Base-by-base conservation (phyloP, 2,888 invertebrate species). In the Petrolisthes cinctipes region DNA sequence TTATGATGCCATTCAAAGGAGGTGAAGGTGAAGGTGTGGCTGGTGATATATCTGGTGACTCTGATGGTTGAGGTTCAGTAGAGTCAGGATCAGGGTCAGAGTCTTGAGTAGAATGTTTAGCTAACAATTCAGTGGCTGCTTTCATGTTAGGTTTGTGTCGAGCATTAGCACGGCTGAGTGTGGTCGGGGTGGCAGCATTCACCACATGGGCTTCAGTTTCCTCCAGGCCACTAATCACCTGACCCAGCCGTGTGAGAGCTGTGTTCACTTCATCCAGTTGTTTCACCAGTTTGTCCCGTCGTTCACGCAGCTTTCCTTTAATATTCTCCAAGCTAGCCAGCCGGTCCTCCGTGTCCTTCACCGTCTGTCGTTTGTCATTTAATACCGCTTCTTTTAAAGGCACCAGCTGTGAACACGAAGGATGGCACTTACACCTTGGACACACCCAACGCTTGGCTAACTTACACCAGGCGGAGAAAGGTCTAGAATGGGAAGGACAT, bases 11-110 rank as follows among this genome's bases (percentile, higher is more conserved):
- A 71, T 71, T 71, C 14, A 71, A 20, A n/a, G 71, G 71, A 7
- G 71, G 71, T n/a, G 71, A 71, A n/a, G 71, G 71, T 71, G 71
- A 71, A 3, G 71, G 71, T 71, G 71, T 71, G 7, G 71, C 71
- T 20, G 71, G 71, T 14, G 71, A n/a, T 17, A 71, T 71, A 20
- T 5, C 20, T 7, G 71, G 71, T 71, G 71, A 71, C 61, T 61
- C 61, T 6, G 6, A 7, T 7, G 71, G 6, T 20, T 71, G 71
- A 17, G 17, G 11, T 61, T 61, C 66, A 37, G 37, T 37, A 37
- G 37, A 37, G 37, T 37, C 37, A 37, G 37, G 37, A 37, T 2
- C 37, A 37, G 37, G 37, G 37, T 37, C 37, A 37, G 37, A 37
- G 4, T 61, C 66, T 9, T 61, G 9, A 17, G 66, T 9, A 20